These are phyloP conservation scores for Watsonalla binaria DNA, from an alignment of 2,888 invertebrate species.

Conservation along the genomic window DNA sequence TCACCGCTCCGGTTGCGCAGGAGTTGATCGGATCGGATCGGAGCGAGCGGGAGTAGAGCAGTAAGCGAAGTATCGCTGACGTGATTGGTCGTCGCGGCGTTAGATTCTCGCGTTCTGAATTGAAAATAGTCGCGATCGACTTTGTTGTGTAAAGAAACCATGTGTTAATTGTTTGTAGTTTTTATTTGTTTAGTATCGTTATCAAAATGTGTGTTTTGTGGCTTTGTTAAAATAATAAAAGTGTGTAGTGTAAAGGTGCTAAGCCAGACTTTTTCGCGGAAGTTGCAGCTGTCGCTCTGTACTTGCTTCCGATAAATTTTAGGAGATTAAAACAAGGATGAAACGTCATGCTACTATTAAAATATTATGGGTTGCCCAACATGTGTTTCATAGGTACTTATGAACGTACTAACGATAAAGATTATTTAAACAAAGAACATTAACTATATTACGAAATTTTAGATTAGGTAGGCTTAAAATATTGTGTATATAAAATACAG, in stretches of 20 bases:
- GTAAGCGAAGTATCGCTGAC: conserved; percentile 69
- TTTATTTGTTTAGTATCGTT: conserved; percentile 18
- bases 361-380: neutral
- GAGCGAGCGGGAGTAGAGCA: conserved; percentile 38
- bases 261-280: conserved; percentile 33
- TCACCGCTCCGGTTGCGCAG: conserved; percentile 57
- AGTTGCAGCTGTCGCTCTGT: conserved; percentile 54
- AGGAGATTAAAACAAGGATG: conserved; percentile 32
- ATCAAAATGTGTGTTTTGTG: neutral
- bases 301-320: conserved; percentile 36
- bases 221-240: conserved; percentile 13
- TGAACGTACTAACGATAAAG: no score
- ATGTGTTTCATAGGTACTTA: no score
- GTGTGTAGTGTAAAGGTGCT: conserved; percentile 35
- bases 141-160: conserved; percentile 41
- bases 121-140: conserved; percentile 61
- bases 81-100: conserved; percentile 57
- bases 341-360: conserved; percentile 8
- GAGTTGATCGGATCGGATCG: conserved; percentile 52
- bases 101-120: conserved; percentile 49
- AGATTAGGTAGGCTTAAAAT: neutral
- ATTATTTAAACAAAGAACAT: no score
- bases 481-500: neutral
- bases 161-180: conserved; percentile 48
- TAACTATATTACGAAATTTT: no score